phyloP scores from a whole-genome alignment of 2,797 vertebrate genomes.

The Xiphophorus birchmanni region DNA sequence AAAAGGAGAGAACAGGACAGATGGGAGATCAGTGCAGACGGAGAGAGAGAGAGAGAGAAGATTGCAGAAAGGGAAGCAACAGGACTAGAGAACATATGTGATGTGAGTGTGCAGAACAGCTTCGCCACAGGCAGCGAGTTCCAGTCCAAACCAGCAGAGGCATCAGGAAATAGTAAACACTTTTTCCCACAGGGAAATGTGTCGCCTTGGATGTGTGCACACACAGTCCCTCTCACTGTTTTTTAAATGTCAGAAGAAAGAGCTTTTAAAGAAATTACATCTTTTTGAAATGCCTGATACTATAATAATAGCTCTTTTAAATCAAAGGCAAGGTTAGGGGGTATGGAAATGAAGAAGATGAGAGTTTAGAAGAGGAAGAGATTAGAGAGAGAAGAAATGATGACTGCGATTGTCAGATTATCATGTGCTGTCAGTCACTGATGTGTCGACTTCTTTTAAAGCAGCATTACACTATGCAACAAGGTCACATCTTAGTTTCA shows the following conservation, averaged over 20 bases:
- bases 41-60: conserved; percentile 27
- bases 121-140: conserved; percentile 62
- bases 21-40: conserved; percentile 50
- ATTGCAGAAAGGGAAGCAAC: conserved; percentile 48
- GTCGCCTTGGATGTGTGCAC: conserved; percentile 35
- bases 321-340: conserved; percentile 48
- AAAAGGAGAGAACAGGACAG: conserved; percentile 49
- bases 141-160: conserved; percentile 59
- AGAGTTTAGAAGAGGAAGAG: conserved; percentile 22
- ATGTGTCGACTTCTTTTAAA: conserved; percentile 49
- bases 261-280: conserved; percentile 35
- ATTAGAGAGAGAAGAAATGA: conserved; percentile 43
- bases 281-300: conserved; percentile 34
- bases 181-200: conserved; percentile 44
- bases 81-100: conserved; percentile 68
- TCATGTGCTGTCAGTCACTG: conserved; percentile 68
- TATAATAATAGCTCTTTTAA: conserved; percentile 39
- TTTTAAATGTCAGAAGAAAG: conserved; percentile 44
- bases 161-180: conserved; percentile 61
- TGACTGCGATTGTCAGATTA: conserved; percentile 53
- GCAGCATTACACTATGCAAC: conserved; percentile 42
- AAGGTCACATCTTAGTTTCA: conserved; percentile 60
- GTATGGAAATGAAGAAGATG: conserved; percentile 6
- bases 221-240: conserved; percentile 11
- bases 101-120: conserved; percentile 59